phyloP scores from a whole-genome alignment of 2,113 vertebrate species.

The Cygnus buccinator region DNA sequence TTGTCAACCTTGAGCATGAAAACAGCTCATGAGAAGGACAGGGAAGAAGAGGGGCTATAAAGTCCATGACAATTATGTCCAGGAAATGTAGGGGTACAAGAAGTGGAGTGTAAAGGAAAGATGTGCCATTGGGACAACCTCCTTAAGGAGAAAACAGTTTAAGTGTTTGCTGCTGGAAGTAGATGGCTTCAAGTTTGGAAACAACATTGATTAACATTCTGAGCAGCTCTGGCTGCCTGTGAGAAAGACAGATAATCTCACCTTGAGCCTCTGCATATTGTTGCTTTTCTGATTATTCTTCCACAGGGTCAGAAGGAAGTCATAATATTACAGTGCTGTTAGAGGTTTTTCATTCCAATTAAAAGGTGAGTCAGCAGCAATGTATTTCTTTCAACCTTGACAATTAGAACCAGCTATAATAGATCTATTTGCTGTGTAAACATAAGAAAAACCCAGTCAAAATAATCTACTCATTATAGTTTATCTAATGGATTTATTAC shows the following conservation, averaged over 20 bases:
- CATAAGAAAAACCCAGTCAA: background rate
- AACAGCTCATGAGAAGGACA: background rate
- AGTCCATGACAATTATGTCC: background rate
- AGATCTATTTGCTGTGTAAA: background rate
- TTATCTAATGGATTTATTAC: background rate
- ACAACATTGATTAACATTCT: conserved; percentile 15
- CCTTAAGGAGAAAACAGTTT: background rate
- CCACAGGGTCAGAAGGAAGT: background rate
- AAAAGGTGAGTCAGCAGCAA: background rate
- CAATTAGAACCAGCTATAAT: background rate
- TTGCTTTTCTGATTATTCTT: conserved; percentile 44
- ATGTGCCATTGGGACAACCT: background rate
- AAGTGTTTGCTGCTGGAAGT: background rate
- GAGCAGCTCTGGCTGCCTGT: background rate
- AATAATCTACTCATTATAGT: background rate
- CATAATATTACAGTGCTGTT: background rate
- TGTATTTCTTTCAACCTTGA: background rate
- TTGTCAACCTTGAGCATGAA: background rate
- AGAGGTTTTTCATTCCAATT: conserved; percentile 1
- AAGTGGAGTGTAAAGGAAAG: background rate
- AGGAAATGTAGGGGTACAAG: background rate
- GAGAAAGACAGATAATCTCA: conserved; percentile 29
- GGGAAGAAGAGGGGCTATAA: background rate
- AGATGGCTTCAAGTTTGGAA: background rate
- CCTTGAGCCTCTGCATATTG: conserved; percentile 4